Conservation (phyloP, 2,888 invertebrate species). For the Chloroclysta siterata region DNA sequence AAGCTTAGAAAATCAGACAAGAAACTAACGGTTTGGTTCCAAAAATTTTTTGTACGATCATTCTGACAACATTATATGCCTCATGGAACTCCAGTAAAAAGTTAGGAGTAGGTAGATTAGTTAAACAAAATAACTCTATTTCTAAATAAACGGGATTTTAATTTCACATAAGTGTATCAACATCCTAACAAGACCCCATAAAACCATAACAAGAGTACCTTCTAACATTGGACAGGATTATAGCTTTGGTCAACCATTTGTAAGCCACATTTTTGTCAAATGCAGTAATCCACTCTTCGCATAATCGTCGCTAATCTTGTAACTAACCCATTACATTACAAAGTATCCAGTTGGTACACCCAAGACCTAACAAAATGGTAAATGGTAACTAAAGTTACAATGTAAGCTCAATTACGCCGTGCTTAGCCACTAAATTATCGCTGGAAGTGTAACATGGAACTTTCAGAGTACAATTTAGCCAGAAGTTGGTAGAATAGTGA, state of each 20-base stretch:
- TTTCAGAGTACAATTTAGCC: slow-evolving; percentile 6
- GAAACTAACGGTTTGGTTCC: too few species aligned
- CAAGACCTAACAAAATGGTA: slow-evolving; percentile 17
- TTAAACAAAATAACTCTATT: too few species aligned
- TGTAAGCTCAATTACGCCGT: slow-evolving; percentile 25
- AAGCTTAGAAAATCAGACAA: too few species aligned
- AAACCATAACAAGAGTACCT: too few species aligned
- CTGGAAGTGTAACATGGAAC: slow-evolving; percentile 7
- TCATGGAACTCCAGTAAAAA: too few species aligned
- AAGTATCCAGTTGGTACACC: slow-evolving; percentile 6
- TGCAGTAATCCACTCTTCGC: slow-evolving; percentile 15
- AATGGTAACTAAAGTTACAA: slow-evolving; percentile 15
- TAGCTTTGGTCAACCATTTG: not conserved
- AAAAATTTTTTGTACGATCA: too few species aligned
- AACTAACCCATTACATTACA: slow-evolving; percentile 29
- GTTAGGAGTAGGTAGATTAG: too few species aligned
- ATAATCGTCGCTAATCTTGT: slow-evolving; percentile 25
- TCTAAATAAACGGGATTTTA: too few species aligned
- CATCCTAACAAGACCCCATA: too few species aligned
- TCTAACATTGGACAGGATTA: not conserved
- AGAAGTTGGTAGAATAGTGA: not conserved
- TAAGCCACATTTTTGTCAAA: slow-evolving; percentile 4
- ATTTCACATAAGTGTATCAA: too few species aligned
- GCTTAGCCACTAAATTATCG: slow-evolving; percentile 24
- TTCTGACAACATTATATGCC: too few species aligned